Evolutionary conservation across 2,113 vertebrate genomes (phyloP).

Genomic region (Leucosticte australis): DNA sequence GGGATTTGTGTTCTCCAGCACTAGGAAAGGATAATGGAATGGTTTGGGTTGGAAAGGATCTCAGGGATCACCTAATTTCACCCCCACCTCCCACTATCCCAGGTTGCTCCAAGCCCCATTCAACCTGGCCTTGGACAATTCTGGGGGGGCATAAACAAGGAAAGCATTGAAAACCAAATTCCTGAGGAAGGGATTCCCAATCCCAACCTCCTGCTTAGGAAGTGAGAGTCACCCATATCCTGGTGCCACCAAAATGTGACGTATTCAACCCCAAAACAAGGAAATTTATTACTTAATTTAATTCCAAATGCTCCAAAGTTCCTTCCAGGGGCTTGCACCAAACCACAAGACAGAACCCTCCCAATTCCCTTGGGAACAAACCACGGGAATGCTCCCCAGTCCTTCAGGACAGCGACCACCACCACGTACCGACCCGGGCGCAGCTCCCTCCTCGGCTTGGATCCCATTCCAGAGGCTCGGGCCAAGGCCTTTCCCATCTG

Average conservation of each 20-base stretch:
- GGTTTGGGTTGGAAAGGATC: neutral
- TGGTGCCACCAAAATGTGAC: accelerated
- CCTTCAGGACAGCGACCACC: accelerated
- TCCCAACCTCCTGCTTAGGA: neutral
- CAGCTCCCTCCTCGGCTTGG: neutral
- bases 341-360: neutral
- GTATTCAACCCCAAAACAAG: accelerated
- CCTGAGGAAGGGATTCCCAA: neutral
- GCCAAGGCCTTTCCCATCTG: neutral
- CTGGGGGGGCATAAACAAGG: accelerated
- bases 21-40: neutral
- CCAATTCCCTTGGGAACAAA: neutral
- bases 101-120: neutral
- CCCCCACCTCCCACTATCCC: neutral
- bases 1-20: neutral
- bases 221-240: accelerated
- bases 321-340: neutral
- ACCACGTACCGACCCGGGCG: neutral
- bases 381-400: accelerated
- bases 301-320: neutral
- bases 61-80: neutral
- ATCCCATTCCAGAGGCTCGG: neutral
- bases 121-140: neutral
- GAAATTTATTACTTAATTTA: neutral
- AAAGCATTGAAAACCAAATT: neutral